Evolutionary conservation across 2,797 vertebrate species (phyloP).

Genomic region (Coendou prehensilis): DNA sequence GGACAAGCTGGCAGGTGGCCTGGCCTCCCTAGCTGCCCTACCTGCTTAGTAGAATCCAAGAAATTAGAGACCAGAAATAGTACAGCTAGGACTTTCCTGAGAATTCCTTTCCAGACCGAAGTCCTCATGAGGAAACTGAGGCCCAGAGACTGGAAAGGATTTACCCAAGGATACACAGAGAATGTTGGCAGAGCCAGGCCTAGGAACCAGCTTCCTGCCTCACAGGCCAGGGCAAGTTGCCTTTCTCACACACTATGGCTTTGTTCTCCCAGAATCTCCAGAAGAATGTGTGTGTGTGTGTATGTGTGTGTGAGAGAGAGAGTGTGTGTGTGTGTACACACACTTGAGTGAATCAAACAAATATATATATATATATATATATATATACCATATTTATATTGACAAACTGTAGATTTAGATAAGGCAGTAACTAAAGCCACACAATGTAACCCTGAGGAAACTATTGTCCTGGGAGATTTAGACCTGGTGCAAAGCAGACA

Average conservation of each 20-base stretch:
- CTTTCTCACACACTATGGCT: background rate
- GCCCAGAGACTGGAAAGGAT: background rate
- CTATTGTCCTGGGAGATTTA: conserved; percentile 51
- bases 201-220: conserved; percentile 16
- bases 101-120: conserved; percentile 59
- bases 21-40: background rate
- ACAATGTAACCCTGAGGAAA: conserved; percentile 45
- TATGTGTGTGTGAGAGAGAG: background rate
- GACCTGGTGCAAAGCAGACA: conserved; percentile 2
- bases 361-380: background rate
- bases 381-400: conserved; percentile 62
- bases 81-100: conserved; percentile 1
- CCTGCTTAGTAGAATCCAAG: background rate
- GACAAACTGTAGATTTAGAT: conserved; percentile 73
- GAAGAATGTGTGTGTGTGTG: background rate
- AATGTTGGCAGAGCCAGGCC: background rate
- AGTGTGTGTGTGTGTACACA: background rate
- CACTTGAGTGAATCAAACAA: background rate
- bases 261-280: conserved; percentile 65
- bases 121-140: conserved; percentile 44
- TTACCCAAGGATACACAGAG: background rate
- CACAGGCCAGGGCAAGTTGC: background rate
- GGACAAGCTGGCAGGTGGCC: background rate
- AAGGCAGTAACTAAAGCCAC: conserved; percentile 55
- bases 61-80: conserved; percentile 8